phyloP scores from a whole-genome alignment of 1,140 invertebrate species.

The Chelonus insularis region DNA sequence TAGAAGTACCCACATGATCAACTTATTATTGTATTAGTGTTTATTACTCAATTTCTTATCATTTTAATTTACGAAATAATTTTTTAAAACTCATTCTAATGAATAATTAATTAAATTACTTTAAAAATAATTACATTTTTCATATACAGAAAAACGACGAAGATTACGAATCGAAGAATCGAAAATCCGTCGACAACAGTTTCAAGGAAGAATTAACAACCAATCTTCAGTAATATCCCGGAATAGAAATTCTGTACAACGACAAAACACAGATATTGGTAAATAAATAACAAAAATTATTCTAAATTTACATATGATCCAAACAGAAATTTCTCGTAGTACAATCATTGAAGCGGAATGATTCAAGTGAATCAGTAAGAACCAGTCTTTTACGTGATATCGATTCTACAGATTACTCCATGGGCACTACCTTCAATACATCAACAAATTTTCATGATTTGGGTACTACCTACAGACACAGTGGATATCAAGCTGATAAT shows the following conservation, averaged over 20 bases:
- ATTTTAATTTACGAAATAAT: too few species aligned
- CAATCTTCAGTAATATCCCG: slow-evolving; percentile 56
- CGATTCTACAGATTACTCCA: slow-evolving; percentile 68
- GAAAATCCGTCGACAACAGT: slow-evolving; percentile 70
- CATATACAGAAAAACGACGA: slow-evolving; percentile 83
- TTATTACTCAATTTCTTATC: too few species aligned
- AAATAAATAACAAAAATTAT: not conserved
- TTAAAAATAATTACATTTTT: too few species aligned
- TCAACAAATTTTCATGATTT: slow-evolving; percentile 55
- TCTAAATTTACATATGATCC: slow-evolving; percentile 5
- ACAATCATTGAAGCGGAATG: slow-evolving; percentile 57
- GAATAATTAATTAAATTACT: too few species aligned
- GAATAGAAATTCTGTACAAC: slow-evolving; percentile 61
- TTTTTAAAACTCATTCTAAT: too few species aligned
- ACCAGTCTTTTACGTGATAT: slow-evolving; percentile 66
- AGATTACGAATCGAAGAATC: slow-evolving; percentile 80
- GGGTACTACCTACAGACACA: slow-evolving; percentile 53
- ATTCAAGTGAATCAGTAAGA: slow-evolving; percentile 65
- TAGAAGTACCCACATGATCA: too few species aligned
- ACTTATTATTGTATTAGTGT: too few species aligned
- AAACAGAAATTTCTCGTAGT: slow-evolving; percentile 44
- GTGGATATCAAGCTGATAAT: slow-evolving; percentile 47
- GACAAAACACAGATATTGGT: slow-evolving; percentile 60
- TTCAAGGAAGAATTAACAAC: slow-evolving; percentile 66
- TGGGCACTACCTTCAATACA: slow-evolving; percentile 57